Percentiles rank a stretch among this genome's conserved stretches.
Evolutionary conservation across 2,113 vertebrate species (phyloP).

Genomic region (Nibea albiflora): DNA sequence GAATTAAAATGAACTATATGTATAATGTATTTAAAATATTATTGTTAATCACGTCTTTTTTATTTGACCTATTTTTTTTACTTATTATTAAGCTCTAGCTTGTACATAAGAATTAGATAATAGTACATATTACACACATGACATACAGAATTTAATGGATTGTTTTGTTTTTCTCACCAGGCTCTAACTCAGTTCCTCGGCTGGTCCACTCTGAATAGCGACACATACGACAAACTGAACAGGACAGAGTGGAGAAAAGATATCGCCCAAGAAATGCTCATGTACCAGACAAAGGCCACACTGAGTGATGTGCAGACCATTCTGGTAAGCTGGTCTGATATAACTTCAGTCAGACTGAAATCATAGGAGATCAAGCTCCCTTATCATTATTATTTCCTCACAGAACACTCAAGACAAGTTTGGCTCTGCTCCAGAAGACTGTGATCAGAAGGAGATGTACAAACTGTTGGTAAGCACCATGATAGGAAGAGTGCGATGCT

Average conservation of each 20-base stretch:
- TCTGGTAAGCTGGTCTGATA: conserved; percentile 83
- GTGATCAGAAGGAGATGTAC: conserved; percentile 90
- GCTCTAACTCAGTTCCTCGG: conserved; percentile 95
- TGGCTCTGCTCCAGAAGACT: conserved; percentile 87
- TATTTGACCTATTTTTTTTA: neutral
- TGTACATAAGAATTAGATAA: neutral
- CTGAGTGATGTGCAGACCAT: conserved; percentile 87
- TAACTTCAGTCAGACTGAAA: neutral
- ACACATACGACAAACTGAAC: conserved; percentile 94
- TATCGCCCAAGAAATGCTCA: conserved; percentile 92
- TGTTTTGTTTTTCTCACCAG: conserved; percentile 69
- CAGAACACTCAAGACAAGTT: conserved; percentile 93
- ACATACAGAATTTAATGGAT: neutral
- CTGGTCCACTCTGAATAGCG: conserved; percentile 93
- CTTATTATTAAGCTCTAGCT: too few relatives aligned
- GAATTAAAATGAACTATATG: neutral
- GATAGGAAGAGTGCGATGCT: neutral
- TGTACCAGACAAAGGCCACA: conserved; percentile 90
- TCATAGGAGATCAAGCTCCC: neutral
- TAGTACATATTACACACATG: neutral
- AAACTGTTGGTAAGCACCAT: conserved; percentile 88
- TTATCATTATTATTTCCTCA: neutral
- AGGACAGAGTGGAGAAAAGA: conserved; percentile 91
- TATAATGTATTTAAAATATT: neutral
- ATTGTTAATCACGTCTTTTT: neutral